Percentiles rank a stretch among this genome's conserved stretches.
These are phyloP conservation scores for Atrichornis clamosus DNA, from an alignment of 2,113 vertebrate species.

Conservation along the genomic window DNA sequence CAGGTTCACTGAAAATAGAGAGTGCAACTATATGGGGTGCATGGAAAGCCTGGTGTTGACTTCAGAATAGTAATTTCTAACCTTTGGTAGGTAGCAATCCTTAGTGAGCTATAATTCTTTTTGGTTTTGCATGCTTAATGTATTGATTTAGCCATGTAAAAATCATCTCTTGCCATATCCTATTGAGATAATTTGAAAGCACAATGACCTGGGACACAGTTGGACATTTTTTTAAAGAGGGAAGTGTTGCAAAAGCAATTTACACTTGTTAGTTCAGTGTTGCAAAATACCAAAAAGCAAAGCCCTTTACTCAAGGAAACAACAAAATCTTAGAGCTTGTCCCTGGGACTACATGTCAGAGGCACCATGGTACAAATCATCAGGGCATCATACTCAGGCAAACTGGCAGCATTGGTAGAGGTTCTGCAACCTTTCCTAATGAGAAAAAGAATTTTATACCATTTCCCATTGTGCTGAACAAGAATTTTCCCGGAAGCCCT, in stretches of 20 bases:
- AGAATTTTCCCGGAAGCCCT: slow-evolving; percentile 82
- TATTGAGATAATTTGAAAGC: not conserved
- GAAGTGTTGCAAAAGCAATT: not conserved
- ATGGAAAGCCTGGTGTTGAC: not conserved
- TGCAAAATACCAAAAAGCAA: not conserved
- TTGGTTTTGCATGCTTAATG: not conserved
- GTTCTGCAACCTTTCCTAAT: slow-evolving; percentile 52
- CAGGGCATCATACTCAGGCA: slow-evolving; percentile 39
- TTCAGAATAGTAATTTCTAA: not conserved
- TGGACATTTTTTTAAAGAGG: not conserved
- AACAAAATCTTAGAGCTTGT: slow-evolving; percentile 31
- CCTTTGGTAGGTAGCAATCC: not conserved
- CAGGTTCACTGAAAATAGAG: accelerated
- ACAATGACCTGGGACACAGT: not conserved
- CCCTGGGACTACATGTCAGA: slow-evolving; percentile 42
- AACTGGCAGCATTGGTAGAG: slow-evolving; percentile 63
- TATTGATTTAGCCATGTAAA: not conserved
- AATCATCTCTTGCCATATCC: not conserved
- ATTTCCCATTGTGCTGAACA: slow-evolving; percentile 73
- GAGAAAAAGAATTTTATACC: slow-evolving; percentile 60
- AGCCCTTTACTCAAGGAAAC: not conserved
- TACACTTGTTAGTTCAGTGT: not conserved
- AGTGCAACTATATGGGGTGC: not conserved
- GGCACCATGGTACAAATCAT: slow-evolving; percentile 28
- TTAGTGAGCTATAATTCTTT: not conserved